A percentile compares a stretch with the other conserved stretches of the same genome.
Conservation (phyloP, 1,140 invertebrate species). For the Rhopalosiphum padi region DNA sequence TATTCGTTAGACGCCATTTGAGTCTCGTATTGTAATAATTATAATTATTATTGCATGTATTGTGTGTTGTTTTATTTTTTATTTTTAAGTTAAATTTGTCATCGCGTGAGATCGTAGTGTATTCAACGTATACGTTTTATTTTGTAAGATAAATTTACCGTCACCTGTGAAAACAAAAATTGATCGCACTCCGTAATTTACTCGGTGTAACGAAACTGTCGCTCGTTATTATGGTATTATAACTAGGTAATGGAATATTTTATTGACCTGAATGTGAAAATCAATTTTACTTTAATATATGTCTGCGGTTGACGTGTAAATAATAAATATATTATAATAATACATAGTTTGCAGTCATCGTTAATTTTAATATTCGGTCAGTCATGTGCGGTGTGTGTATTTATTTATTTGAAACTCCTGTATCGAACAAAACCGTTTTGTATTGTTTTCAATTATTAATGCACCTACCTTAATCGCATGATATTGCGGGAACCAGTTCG, state of each 20-base stretch:
- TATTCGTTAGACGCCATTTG: neutral
- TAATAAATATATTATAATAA: neutral
- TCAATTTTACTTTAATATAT: neutral
- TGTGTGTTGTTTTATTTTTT: neutral
- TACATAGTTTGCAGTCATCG: neutral
- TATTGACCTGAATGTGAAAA: neutral
- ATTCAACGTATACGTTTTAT: neutral
- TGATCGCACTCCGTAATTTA: neutral
- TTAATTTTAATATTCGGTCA: neutral
- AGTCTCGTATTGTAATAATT: neutral
- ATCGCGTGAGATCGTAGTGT: neutral
- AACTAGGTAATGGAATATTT: neutral
- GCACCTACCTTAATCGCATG: neutral
- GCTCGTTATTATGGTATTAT: neutral
- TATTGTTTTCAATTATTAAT: conserved; percentile 34
- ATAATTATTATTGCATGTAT: neutral
- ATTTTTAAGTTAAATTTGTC: neutral
- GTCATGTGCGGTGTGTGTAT: too few relatives aligned
- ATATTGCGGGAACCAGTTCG: conserved; percentile 37
- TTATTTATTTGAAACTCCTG: neutral
- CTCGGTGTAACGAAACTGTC: neutral
- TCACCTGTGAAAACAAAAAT: neutral
- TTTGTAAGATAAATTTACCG: neutral
- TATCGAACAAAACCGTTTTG: neutral
- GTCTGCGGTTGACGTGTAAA: neutral